Evolutionary conservation across 2,797 vertebrate genomes (phyloP), one percentile per base, ranked within the genome.

Genomic region (Acanthurus lineatus): DNA sequence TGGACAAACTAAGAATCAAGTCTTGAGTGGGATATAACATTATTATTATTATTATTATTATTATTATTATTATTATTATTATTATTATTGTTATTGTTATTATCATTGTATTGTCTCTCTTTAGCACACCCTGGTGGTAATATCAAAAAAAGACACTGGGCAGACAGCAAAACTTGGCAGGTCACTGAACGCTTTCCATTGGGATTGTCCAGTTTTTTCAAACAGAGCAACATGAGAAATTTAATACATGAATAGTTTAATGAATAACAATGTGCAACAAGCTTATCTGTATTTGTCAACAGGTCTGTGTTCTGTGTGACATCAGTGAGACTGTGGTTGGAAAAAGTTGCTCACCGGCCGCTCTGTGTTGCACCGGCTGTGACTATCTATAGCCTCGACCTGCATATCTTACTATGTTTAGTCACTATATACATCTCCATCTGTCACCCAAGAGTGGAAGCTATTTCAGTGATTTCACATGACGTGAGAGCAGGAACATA

Each of bases 351-450:
- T 88, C 85, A 70, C 79, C 74, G 51, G 61, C 69, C 67, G 75
- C 69, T 79, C 54, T 53, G 79, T 65, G 42, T 79, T 79, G 66
- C 86, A 59, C 79, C 38, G 70, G 45, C 85, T 65, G 79, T 57
- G 61, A 68, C 91, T 92, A 93, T 91, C 77, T 91, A 87, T 94
- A 93, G 86, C 80, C 73, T 44, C 57, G 74, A 74, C 86, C 88
- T 78, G 87, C 93, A 93, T 93, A 85, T 83, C 86, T 91, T 86
- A 66, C 92, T 92, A 91, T 92, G 84, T 91, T 92, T 91, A 89
- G 91, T 35, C 70, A 20, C 78, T 66, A 56, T 77, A 86, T 90
- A 89, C 85, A 85, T 91, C 71, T 86, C 83, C 89, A 91, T 91
- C 87, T 94, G 93, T 89, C 89, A 61, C 71, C 72, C 69, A 63